Base-by-base conservation (phyloP, 2,113 vertebrate species). In the Ceyx margarethae region DNA sequence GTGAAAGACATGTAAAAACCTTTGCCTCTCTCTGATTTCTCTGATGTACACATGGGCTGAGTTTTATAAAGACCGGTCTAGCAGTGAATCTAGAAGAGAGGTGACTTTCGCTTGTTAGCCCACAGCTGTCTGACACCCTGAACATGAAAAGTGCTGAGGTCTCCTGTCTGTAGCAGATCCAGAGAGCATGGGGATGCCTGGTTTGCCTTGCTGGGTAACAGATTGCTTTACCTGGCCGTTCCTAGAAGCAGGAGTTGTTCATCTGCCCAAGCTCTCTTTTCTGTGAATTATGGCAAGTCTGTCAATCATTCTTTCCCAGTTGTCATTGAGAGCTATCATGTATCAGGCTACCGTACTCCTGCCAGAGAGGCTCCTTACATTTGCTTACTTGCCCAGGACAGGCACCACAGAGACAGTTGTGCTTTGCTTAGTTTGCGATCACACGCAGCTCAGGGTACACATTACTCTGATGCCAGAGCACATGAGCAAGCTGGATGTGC, bases 201-300 rank as follows among this genome's bases (percentile, higher is more conserved):
- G 4, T 20, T 74, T 8, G 11, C 17, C 54, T 28, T 0, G 0
- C 20, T 0, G 0, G 9, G 11, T 35, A 48, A 81, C 2, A 1
- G 69, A 50, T 15, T 1, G 0, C n/a, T 69, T 43, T 35, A 26
- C 31, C 50, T 4, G 3, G 9, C 71, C 17, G 13, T 46, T 91
- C 54, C 64, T 94, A 80, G 85, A 85, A 87, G 68, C 46, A 73
- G 62, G 26, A 72, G 37, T 45, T 68, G 33, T 69, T 43, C 67
- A 79, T 53, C 87, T 74, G 37, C 65, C 76, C 64, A 45, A 60
- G 46, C 40, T 83, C 37, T 48, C 28, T 3, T 2, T 33, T n/a
- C 56, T 77, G 64, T 66, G 33, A 61, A 28, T 43, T 37, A 46
- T 0, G 3, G 28, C 64, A 82, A 80, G 60, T 31, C 65, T 1